Evolutionary conservation across 2,113 vertebrate genomes (phyloP).

Genomic region (Orthonyx spaldingii): DNA sequence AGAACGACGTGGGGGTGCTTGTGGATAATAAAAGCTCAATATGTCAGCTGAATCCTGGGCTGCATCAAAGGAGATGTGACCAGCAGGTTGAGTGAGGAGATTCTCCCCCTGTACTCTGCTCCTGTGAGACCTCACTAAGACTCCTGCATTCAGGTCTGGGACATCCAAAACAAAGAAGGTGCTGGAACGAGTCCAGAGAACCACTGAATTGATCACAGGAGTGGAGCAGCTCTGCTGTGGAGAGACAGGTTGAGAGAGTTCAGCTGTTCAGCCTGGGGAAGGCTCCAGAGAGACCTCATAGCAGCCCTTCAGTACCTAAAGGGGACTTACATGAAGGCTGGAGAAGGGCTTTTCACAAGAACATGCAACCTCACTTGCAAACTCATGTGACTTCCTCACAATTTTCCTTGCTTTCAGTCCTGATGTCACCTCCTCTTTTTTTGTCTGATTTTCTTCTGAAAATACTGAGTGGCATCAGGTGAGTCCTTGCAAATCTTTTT

Average conservation of each 20-base stretch:
- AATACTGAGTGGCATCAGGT: neutral
- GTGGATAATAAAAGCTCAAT: neutral
- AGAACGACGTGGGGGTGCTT: neutral
- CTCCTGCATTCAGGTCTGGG: no score
- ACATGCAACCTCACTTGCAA: neutral
- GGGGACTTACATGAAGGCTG: neutral
- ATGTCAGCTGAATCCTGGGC: neutral
- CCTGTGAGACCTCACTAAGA: neutral
- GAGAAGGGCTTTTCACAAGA: neutral
- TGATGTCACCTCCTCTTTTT: neutral
- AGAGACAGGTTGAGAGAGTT: neutral
- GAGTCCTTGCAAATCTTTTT: neutral
- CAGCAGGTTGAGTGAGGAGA: rapidly evolving
- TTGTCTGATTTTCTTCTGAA: neutral
- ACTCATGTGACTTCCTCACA: neutral
- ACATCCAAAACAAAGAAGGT: neutral
- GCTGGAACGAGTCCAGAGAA: neutral
- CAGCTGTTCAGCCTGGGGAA: neutral
- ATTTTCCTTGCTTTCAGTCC: neutral
- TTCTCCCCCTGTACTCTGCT: neutral
- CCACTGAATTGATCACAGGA: no score
- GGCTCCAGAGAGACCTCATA: neutral
- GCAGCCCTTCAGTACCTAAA: neutral
- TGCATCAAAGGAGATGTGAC: neutral
- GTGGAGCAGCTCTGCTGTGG: neutral